Conservation (phyloP, 1,140 invertebrate species). For the Drosophila nebulosa region DNA sequence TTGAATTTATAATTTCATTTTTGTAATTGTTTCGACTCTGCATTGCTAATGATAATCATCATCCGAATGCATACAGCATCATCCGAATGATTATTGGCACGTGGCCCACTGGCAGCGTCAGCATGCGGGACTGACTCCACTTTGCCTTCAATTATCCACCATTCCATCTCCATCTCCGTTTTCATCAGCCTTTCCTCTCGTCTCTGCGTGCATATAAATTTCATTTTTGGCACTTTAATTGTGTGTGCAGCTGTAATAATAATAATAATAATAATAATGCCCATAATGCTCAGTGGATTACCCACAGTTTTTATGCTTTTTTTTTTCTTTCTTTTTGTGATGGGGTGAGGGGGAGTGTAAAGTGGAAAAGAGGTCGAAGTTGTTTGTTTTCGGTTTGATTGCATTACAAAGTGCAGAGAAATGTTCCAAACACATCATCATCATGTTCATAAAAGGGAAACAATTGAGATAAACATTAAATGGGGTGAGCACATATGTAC, state of each 20-base stretch:
- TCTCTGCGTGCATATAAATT: slow-evolving; percentile 33
- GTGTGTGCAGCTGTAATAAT: slow-evolving; percentile 57
- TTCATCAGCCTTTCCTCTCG: no score
- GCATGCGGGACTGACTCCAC: slow-evolving; percentile 23
- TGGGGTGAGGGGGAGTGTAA: background rate
- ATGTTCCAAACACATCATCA: slow-evolving; percentile 21
- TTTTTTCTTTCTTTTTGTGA: no score
- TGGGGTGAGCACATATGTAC: background rate
- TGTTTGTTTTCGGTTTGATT: slow-evolving; percentile 40
- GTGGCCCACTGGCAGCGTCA: slow-evolving; percentile 32
- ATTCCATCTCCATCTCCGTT: background rate
- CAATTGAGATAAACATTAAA: background rate
- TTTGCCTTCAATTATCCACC: slow-evolving; percentile 5
- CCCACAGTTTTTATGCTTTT: slow-evolving; percentile 19
- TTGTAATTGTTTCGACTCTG: slow-evolving; percentile 25
- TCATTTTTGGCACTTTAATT: slow-evolving; percentile 58
- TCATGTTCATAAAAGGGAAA: slow-evolving; percentile 13
- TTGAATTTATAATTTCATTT: slow-evolving; percentile 70
- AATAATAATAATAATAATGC: slow-evolving; percentile 30
- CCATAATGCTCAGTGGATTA: slow-evolving; percentile 34
- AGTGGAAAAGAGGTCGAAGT: slow-evolving; percentile 45
- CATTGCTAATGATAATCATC: background rate
- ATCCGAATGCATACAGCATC: slow-evolving; percentile 1
- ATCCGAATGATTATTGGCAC: slow-evolving; percentile 30
- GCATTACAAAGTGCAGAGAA: slow-evolving; percentile 35